A percentile compares a stretch with the other conserved stretches of the same genome.
Conservation (phyloP, 2,797 vertebrate species). For the Gymnoscopelus microlampas region DNA sequence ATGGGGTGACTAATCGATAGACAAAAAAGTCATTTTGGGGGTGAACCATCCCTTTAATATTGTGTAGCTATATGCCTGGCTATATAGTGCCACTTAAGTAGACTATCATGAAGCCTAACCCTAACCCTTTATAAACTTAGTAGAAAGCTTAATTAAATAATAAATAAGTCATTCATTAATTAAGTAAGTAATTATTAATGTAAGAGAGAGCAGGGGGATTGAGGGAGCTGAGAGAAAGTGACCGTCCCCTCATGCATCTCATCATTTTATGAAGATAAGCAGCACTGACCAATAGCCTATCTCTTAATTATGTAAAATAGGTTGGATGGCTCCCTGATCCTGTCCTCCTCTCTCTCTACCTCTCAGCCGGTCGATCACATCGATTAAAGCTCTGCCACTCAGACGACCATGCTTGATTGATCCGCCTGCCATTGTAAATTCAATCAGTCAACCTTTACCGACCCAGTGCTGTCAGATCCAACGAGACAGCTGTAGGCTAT, state of each 20-base stretch:
- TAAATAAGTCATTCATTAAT: too few relatives aligned
- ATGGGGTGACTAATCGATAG: too few relatives aligned
- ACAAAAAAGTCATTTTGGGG: too few relatives aligned
- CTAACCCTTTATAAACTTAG: too few relatives aligned
- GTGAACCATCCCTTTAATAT: too few relatives aligned
- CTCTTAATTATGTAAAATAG: background rate
- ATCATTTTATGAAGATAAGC: background rate
- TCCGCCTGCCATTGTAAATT: slow-evolving; percentile 25
- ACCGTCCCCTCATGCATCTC: background rate
- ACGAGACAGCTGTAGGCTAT: background rate
- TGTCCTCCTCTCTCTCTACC: slow-evolving; percentile 18
- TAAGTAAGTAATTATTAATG: too few relatives aligned
- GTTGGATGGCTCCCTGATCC: background rate
- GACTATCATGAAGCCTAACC: too few relatives aligned
- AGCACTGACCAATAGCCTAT: slow-evolving; percentile 6
- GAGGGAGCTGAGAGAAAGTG: background rate
- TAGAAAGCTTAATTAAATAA: too few relatives aligned
- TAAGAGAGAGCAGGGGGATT: background rate
- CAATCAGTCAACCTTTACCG: slow-evolving; percentile 38
- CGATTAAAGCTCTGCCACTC: slow-evolving; percentile 45
- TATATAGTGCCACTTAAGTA: too few relatives aligned
- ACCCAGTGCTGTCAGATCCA: slow-evolving; percentile 16
- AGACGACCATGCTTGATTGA: background rate
- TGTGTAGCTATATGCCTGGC: too few relatives aligned
- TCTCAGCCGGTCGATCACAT: slow-evolving; percentile 46